Percentiles rank a stretch among this genome's conserved stretches.
These are phyloP conservation scores for Scylla paramamosain DNA, from an alignment of 1,140 invertebrate genomes.

Conservation along the genomic window DNA sequence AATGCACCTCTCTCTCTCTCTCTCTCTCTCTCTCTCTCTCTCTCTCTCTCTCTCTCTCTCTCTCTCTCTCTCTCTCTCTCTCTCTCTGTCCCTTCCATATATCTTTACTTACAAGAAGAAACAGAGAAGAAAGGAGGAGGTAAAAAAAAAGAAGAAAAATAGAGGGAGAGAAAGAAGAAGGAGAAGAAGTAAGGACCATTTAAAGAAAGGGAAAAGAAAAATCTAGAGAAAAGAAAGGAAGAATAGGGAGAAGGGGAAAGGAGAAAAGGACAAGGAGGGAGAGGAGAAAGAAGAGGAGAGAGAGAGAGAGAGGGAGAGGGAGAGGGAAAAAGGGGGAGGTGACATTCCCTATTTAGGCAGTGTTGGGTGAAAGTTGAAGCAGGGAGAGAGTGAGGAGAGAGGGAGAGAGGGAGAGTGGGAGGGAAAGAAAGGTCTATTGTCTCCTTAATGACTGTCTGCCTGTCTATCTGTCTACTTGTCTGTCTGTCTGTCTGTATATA, in stretches of 20 bases:
- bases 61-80: too few relatives aligned
- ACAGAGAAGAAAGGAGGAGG: not conserved
- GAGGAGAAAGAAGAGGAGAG: not conserved
- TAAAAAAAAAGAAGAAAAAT: not conserved
- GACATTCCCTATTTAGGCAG: not conserved
- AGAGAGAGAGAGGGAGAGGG: not conserved
- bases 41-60: conserved; percentile 42
- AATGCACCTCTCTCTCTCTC: not conserved
- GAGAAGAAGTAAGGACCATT: not conserved
- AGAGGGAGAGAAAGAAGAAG: not conserved
- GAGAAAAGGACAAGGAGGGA: not conserved
- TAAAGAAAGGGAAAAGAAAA: not conserved
- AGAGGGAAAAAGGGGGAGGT: not conserved
- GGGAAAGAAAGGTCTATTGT: not conserved
- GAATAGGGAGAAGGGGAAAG: not conserved
- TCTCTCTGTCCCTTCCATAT: too few relatives aligned
- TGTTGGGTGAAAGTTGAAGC: too few relatives aligned
- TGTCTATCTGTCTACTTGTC: not conserved
- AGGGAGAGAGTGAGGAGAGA: not conserved
- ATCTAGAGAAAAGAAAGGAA: not conserved
- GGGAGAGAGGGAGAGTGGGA: not conserved
- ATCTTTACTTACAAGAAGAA: not conserved
- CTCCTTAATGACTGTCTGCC: not conserved
- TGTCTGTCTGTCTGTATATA: not conserved
- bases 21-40: conserved; percentile 45